Evolutionary conservation across 1,140 invertebrate species (phyloP), one percentile per base, ranked within the genome.

Genomic region (Drosophila kikkawai): DNA sequence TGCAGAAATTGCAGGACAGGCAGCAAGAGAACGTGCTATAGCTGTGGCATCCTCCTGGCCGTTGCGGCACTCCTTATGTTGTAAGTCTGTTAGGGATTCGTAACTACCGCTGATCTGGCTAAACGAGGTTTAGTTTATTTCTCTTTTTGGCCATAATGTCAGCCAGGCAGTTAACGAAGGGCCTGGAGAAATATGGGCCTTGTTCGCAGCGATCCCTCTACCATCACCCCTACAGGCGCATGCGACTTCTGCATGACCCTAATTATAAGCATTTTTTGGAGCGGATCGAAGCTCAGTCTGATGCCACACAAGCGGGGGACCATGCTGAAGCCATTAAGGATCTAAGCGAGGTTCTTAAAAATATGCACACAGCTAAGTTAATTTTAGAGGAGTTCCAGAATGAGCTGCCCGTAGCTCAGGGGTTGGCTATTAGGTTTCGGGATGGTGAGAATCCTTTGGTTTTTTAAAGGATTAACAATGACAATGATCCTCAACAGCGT

Each of bases 401-500:
- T 0, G 50, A 51, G 15, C 9, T 75, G 22, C 22, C 37, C n/a
- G 17, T 37, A 4, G 68, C 44, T 1, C 34, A 47, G 12, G 36
- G 6, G 15, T 56, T 77, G n/a, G 75, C 75, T 22, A 15, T 17
- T 11, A 34, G 42, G 50, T 66, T 75, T n/a, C 39, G 70, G 2
- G 17, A 75, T 45, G 63, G 75, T 77, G 15, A 48, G 22, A 1
- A 26, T 3, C 3, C 3, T 15, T 42, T 7, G 2, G n/a, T n/a
- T 19, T n/a, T 19, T 61, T 17, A 2, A 11, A 4, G 7, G 0
- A 1, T 13, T 13, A 15, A 8, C 3, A 1, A 15, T 19, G 0
- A 13, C 3, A 1, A 11, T 29, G 13, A 29, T 17, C 34, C 12
- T 55, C 4, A 0, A 3, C 17, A 77, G 75, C 48, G 0, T 55